Conservation (phyloP, 2,113 vertebrate species). For the human (Homo sapiens) region GRCh38 chr15:101183501-101184000, state of each 20-base stretch:
- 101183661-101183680: neutral
- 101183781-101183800: neutral
- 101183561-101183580: neutral
- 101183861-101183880: rapidly evolving
- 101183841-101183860: neutral
- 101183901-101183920: neutral
- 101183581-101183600: neutral
- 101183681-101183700: neutral
- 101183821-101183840: neutral
- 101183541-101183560: neutral
- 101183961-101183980: neutral
- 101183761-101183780: neutral
- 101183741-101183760: neutral
- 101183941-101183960: neutral
- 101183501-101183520: neutral
- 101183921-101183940: neutral
- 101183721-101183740: rapidly evolving
- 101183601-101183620: neutral
- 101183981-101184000: neutral
- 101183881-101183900: rapidly evolving
- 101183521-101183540: neutral
- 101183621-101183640: neutral
- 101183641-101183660: neutral
- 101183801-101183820: neutral
- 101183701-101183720: rapidly evolving